Evolutionary conservation across 1,140 invertebrate species (phyloP), one percentile per base, ranked within the genome.

Genomic region (Helicoverpa armigera): DNA sequence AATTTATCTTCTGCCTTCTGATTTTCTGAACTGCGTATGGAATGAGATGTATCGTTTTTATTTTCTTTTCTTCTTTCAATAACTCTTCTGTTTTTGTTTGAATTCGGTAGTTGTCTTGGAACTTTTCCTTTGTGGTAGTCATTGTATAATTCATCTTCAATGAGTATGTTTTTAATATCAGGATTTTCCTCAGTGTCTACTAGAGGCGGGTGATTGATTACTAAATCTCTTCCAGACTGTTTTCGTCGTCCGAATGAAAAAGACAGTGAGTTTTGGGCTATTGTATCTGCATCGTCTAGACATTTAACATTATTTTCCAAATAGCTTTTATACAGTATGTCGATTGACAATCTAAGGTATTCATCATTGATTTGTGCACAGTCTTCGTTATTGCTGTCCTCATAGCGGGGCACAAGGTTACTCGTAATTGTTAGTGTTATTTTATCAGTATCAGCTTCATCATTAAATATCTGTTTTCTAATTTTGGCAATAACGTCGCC

Each of bases 261-360:
- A n/a, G n/a, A n/a, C n/a, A n/a, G n/a, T n/a, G n/a, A n/a, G 43
- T 43, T 48, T 5, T 29, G 29, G 14, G 31, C 35, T 3, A n/a
- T 18, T 13, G 0, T 11, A 11, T 61, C 12, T n/a, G 29, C 56
- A 0, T 75, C 43, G 13, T 11, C 18, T 14, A 3, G 16, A 48
- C 73, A 75, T 13, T 63, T 11, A 31, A 13, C 3, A 35, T 0
- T 9, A n/a, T 75, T 75, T 2, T 63, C 43, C 43, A 51, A 61
- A 75, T 75, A 75, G 11, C 14, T 63, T 31, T 63, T 75, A 51
- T 63, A 75, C 16, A 50, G 23, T 58, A 63, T 29, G 14, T 48
- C 16, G 11, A 75, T 43, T 50, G 73, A 61, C 14, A 9, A 23
- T 4, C 1, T 2, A 4, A 75, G 43, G 48, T 23, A 50, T 61